Percentiles rank a stretch among this genome's conserved stretches.
phyloP scores from a whole-genome alignment of 2,113 vertebrate species.

The Stercorarius parasiticus region DNA sequence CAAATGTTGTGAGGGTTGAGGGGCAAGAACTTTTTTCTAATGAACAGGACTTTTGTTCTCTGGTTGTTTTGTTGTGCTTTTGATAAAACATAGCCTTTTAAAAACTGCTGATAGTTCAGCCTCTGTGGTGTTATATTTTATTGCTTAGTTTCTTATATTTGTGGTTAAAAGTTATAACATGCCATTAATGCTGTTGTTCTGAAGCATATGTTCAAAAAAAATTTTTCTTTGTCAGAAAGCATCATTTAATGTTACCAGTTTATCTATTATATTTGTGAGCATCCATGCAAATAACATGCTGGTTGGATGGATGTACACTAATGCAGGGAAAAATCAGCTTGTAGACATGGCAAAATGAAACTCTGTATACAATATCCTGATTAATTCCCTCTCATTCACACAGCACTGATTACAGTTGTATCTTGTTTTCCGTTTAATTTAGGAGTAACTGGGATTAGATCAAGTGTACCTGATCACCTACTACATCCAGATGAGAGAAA shows the following conservation, averaged over 20 bases:
- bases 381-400: background rate
- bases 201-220: background rate
- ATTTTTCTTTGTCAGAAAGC: background rate
- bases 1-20: background rate
- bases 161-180: background rate
- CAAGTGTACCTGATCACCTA: background rate
- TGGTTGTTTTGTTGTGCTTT: background rate
- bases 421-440: background rate
- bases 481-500: background rate
- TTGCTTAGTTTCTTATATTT: background rate
- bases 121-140: background rate
- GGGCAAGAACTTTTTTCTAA: background rate
- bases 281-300: background rate
- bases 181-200: background rate
- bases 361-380: background rate
- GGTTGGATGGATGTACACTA: background rate
- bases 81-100: background rate
- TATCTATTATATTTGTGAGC: background rate
- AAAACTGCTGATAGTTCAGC: background rate
- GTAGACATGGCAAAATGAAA: background rate
- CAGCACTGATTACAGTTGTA: background rate
- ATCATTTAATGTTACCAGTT: background rate
- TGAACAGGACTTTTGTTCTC: background rate
- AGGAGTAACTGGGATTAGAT: background rate
- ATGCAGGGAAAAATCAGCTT: background rate